A percentile compares a stretch with the other conserved stretches of the same genome.
phyloP scores from a whole-genome alignment of 2,113 vertebrate genomes.

The Phainopepla nitens region DNA sequence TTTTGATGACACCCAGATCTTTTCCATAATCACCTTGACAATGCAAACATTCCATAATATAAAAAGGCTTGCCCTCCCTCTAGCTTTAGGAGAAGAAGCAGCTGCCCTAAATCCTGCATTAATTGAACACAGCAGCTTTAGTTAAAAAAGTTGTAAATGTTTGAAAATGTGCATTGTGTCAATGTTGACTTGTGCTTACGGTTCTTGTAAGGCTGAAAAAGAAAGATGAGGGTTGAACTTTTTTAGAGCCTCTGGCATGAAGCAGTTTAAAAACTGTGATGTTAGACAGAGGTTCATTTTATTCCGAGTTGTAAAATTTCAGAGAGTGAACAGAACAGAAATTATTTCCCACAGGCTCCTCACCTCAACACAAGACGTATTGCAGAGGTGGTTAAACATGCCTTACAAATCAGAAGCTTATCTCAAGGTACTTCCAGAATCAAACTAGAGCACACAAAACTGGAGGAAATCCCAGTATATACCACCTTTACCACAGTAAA shows the following conservation, averaged over 20 bases:
- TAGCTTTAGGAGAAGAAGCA: neutral
- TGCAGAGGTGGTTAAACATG: neutral
- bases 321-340: neutral
- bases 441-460: neutral
- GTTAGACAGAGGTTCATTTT: neutral
- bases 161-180: neutral
- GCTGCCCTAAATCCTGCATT: neutral
- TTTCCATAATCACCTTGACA: neutral
- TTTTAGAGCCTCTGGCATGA: neutral
- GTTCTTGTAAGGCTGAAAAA: neutral
- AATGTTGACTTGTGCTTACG: rapidly evolving
- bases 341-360: neutral
- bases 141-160: neutral
- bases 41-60: neutral
- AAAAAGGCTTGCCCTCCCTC: neutral
- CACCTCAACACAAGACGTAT: neutral
- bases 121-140: neutral
- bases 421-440: neutral
- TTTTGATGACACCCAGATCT: neutral
- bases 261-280: neutral
- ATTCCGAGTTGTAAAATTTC: neutral
- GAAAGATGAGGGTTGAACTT: neutral
- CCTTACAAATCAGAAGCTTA: neutral
- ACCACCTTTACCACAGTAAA: neutral
- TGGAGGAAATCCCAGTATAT: neutral